A percentile compares a stretch with the other conserved stretches of the same genome.
Evolutionary conservation across 2,797 vertebrate genomes (phyloP).

Genomic region (Pseudochirops cupreus): DNA sequence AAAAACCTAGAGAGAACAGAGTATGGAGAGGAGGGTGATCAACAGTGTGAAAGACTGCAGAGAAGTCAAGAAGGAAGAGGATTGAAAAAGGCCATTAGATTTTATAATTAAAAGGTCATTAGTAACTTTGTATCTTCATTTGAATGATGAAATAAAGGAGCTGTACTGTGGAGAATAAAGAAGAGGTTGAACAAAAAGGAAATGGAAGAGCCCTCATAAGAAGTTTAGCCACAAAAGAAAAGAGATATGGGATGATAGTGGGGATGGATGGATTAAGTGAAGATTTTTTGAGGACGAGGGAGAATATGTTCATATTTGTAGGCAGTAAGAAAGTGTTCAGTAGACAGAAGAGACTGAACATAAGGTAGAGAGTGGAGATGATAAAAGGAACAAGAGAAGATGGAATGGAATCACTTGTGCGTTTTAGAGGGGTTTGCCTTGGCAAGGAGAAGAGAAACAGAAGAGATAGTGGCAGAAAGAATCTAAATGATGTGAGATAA

Average conservation of each 20-base stretch:
- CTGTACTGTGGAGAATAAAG: neutral
- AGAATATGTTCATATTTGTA: neutral
- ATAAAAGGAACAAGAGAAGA: neutral
- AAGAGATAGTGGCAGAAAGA: neutral
- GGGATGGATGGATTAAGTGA: neutral
- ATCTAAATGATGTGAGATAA: neutral
- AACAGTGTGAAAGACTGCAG: neutral
- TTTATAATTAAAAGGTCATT: neutral
- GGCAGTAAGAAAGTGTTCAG: neutral
- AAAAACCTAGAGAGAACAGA: neutral
- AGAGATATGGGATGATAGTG: neutral
- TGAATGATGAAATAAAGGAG: neutral
- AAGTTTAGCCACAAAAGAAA: neutral
- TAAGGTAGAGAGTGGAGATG: neutral
- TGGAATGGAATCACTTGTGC: neutral
- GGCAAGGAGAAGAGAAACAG: neutral
- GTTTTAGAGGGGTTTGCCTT: neutral
- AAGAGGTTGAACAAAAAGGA: neutral
- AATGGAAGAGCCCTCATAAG: neutral
- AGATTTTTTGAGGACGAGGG: neutral
- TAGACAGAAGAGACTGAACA: neutral
- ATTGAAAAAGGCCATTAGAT: neutral
- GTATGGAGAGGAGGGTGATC: neutral
- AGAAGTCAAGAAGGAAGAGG: neutral
- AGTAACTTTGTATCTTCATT: neutral